phyloP scores from a whole-genome alignment of 2,797 vertebrate species.

The Oreochromis grahami region DNA sequence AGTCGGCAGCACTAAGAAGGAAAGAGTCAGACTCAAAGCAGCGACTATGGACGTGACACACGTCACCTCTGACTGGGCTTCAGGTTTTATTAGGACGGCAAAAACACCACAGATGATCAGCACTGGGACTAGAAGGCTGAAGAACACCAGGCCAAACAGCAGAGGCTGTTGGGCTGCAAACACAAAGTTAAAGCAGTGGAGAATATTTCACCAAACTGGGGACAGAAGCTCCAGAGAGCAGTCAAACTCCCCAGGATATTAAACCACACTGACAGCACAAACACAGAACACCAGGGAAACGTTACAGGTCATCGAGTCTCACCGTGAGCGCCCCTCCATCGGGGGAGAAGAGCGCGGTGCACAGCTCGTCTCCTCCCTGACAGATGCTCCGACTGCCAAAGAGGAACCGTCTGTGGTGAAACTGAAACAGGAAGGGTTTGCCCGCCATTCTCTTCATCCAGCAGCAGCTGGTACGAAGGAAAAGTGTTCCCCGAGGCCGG shows the following conservation, averaged over 20 bases:
- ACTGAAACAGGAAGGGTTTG: slow-evolving; percentile 56
- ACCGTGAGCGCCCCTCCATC: neutral
- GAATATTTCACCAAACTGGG: neutral
- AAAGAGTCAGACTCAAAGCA: no score
- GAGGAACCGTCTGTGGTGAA: slow-evolving; percentile 49
- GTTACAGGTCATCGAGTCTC: neutral
- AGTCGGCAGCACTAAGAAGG: no score
- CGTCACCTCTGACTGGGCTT: no score
- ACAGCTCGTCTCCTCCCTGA: neutral
- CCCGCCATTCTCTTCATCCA: slow-evolving; percentile 7
- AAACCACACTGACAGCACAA: neutral
- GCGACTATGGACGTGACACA: no score
- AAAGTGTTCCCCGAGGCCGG: neutral
- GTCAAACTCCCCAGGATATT: neutral
- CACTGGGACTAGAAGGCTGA: neutral
- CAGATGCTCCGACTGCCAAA: neutral
- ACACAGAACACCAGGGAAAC: neutral
- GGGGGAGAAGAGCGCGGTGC: neutral
- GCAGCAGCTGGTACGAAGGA: neutral
- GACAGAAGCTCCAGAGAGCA: neutral
- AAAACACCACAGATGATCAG: neutral
- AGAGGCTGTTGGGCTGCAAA: neutral
- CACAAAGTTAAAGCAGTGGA: neutral
- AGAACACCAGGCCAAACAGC: neutral
- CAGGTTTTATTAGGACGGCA: no score